phyloP scores from a whole-genome alignment of 1,140 invertebrate species.

The Lycorma delicatula region DNA sequence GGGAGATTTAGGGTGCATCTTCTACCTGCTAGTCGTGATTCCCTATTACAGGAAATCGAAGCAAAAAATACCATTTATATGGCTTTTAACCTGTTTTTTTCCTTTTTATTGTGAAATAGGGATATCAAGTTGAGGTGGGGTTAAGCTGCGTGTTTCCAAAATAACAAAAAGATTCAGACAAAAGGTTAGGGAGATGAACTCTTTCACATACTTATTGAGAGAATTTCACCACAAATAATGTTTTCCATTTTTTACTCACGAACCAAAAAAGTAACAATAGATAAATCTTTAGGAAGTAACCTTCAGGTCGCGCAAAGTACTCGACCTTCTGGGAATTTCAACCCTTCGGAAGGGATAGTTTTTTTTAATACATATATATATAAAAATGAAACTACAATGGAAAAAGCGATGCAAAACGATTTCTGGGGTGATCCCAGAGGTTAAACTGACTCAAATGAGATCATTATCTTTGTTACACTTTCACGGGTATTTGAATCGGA shows the following conservation, averaged over 20 bases:
- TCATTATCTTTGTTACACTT: slow-evolving; percentile 19
- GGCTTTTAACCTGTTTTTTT: slow-evolving; percentile 27
- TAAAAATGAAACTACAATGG: not conserved
- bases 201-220: slow-evolving; percentile 20
- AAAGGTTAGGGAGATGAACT: slow-evolving; percentile 12
- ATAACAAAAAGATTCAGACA: slow-evolving; percentile 16
- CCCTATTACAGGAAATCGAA: too few species aligned
- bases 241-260: slow-evolving; percentile 3
- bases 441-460: slow-evolving; percentile 25
- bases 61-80: slow-evolving; percentile 25
- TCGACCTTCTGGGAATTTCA: not conserved
- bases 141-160: slow-evolving; percentile 21
- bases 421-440: slow-evolving; percentile 23
- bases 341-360: not conserved
- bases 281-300: not conserved
- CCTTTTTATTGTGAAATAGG: slow-evolving; percentile 20
- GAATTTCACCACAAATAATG: slow-evolving; percentile 18
- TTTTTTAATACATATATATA: not conserved
- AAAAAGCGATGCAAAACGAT: slow-evolving; percentile 10
- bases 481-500: slow-evolving; percentile 19
- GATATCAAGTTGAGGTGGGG: slow-evolving; percentile 21
- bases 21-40: too few species aligned
- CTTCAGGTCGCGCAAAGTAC: not conserved
- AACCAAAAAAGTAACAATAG: not conserved
- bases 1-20: too few species aligned